Conservation (phyloP, 2,888 invertebrate species). For the Cataglyphis cursor region DNA sequence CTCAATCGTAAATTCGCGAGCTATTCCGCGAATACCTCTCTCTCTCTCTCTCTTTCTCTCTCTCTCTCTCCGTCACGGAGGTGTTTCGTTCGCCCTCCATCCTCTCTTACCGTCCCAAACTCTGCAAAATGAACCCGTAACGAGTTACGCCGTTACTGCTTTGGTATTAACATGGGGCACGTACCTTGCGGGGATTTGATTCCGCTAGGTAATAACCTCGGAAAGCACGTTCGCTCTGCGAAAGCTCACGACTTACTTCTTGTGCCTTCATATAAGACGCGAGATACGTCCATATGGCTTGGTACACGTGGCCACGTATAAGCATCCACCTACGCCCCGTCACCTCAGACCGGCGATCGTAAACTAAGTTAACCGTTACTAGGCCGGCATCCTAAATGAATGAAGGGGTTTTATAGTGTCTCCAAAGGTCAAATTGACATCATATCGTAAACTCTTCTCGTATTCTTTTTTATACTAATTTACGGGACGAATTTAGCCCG, state of each 20-base stretch:
- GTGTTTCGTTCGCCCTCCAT: not conserved
- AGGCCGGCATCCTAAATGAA: slow-evolving; percentile 65
- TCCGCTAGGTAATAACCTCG: slow-evolving; percentile 79
- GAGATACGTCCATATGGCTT: slow-evolving; percentile 34
- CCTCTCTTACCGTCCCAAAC: not conserved
- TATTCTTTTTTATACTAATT: slow-evolving; percentile 69
- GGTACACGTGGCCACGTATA: slow-evolving; percentile 35
- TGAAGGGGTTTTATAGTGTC: slow-evolving; percentile 59
- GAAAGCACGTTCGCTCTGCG: slow-evolving; percentile 76
- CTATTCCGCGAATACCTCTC: slow-evolving; percentile 26
- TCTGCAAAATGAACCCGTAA: slow-evolving; percentile 71
- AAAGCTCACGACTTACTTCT: slow-evolving; percentile 75
- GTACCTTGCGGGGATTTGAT: slow-evolving; percentile 80
- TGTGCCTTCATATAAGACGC: slow-evolving; percentile 58
- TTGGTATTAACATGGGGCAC: slow-evolving; percentile 79
- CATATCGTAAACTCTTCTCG: slow-evolving; percentile 62
- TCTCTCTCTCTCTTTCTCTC: not conserved
- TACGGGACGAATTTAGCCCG: slow-evolving; percentile 40
- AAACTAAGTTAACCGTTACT: slow-evolving; percentile 65
- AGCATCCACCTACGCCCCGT: slow-evolving; percentile 40
- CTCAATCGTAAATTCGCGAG: slow-evolving; percentile 60
- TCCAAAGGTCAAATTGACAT: slow-evolving; percentile 33
- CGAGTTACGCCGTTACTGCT: slow-evolving; percentile 71
- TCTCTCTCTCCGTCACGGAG: not conserved
- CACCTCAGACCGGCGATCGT: slow-evolving; percentile 58